Evolutionary conservation across 1,140 invertebrate species (phyloP).

Genomic region (Dinoponera quadriceps): DNA sequence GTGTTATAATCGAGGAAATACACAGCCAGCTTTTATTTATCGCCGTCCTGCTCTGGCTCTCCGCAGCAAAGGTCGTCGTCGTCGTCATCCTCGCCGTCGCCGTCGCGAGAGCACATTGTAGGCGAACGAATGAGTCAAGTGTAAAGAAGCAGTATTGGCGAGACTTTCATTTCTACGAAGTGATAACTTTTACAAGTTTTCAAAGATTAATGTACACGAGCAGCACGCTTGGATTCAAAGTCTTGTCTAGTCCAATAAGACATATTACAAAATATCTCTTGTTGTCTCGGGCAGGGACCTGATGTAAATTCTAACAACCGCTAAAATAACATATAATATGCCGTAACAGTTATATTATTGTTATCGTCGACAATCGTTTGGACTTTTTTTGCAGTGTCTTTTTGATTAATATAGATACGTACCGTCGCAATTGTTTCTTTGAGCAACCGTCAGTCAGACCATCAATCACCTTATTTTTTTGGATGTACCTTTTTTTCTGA

Average conservation of each 20-base stretch:
- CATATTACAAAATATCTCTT: slow-evolving; percentile 37
- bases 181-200: slow-evolving; percentile 70
- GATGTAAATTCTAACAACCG: slow-evolving; percentile 26
- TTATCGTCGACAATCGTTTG: slow-evolving; percentile 5
- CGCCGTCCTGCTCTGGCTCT: slow-evolving; percentile 51
- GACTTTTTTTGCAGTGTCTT: not conserved
- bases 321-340: slow-evolving; percentile 24
- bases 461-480: slow-evolving; percentile 9
- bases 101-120: slow-evolving; percentile 31
- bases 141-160: slow-evolving; percentile 2
- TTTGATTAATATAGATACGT: slow-evolving; percentile 5
- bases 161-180: slow-evolving; percentile 54
- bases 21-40: slow-evolving; percentile 55
- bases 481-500: not conserved
- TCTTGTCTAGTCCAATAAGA: slow-evolving; percentile 34
- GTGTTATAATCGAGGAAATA: slow-evolving; percentile 45
- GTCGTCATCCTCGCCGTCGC: not conserved
- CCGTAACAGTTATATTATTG: slow-evolving; percentile 2
- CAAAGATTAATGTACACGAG: slow-evolving; percentile 47
- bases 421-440: not conserved
- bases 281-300: not conserved
- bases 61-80: not conserved
- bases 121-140: slow-evolving; percentile 22
- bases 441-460: not conserved
- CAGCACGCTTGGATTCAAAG: slow-evolving; percentile 30